Base-by-base conservation (phyloP, 2,113 vertebrate species). In the Andinoacara biseriatus region DNA sequence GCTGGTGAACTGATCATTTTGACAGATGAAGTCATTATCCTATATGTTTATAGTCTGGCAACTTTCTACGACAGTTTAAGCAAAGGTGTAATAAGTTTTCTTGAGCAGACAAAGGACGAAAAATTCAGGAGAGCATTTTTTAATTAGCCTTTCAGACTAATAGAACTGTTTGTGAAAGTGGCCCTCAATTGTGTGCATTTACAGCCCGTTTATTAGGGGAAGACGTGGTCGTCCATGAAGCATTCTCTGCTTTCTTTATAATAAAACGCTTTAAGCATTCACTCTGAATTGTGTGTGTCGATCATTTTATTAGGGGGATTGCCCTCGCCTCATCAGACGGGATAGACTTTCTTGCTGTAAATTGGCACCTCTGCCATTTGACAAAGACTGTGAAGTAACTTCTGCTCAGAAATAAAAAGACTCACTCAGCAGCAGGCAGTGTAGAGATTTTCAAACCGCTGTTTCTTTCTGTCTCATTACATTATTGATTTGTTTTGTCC, bases 181-280 rank as follows among this genome's bases (percentile, higher is more conserved):
- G 10, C 24, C 57, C 58, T 57, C 10, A 4, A 26, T 60, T 87
- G 49, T 20, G 35, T 60, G 60, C 62, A 79, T 92, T 83, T 88
- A 88, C 74, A 83, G 52, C 24, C 72, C 54, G 17, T 90, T 91
- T 91, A 81, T 88, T 79, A 78, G 80, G 59, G 65, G 49, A 74
- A 65, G 24, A 77, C 52, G 79, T 33, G 80, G 76, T 38, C 40
- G 35, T 74, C 69, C 24, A 52, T 91, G 33, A 90, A 86, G 76
- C 61, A 38, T 91, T 80, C 67, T 86, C 82, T 90, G 87, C 74
- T 92, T 89, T 92, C 86, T 86, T 91, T 82, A 83, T 87, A 93
- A 93, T 94, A 94, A 95, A 95, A 89, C 15, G 33, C 86, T 84
- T 91, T 81, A 87, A 87, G 91, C 85, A 87, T 92, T 87, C 78